phyloP scores from a whole-genome alignment of 2,797 vertebrate genomes.

The Bovichtus variegatus region DNA sequence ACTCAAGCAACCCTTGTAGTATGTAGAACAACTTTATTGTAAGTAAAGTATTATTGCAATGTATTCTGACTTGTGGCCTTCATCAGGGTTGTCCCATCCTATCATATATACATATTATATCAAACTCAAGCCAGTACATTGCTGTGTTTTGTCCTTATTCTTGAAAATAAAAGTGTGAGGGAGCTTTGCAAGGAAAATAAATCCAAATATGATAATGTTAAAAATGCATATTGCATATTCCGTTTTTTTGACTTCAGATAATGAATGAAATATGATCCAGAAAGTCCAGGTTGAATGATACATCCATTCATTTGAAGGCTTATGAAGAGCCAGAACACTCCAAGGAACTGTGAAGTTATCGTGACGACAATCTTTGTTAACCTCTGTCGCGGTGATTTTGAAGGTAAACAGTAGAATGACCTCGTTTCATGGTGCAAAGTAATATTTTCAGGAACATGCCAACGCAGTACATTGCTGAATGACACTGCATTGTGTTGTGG shows the following conservation, averaged over 20 bases:
- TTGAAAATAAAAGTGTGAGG: neutral
- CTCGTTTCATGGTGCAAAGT: conserved; percentile 3
- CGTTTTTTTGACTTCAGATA: conserved; percentile 29
- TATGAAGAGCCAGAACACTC: conserved; percentile 14
- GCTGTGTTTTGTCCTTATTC: neutral
- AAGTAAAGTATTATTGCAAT: too few relatives aligned
- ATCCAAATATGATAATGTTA: conserved; percentile 15
- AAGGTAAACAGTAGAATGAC: conserved; percentile 19
- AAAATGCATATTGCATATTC: conserved; percentile 15
- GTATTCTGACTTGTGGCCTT: too few relatives aligned
- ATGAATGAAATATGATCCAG: conserved; percentile 36
- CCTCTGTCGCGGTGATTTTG: neutral
- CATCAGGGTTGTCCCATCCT: too few relatives aligned
- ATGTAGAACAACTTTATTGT: too few relatives aligned
- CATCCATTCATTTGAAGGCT: conserved; percentile 11
- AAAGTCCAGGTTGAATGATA: conserved; percentile 32
- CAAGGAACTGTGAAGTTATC: conserved; percentile 7
- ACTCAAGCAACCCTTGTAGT: too few relatives aligned
- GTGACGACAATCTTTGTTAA: neutral
- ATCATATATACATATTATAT: neutral
- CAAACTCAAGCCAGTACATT: neutral
- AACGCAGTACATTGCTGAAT: neutral
- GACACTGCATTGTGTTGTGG: neutral
- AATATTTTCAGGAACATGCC: neutral
- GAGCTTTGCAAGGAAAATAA: neutral